These are phyloP conservation scores for Phenganax stokvisi DNA, from an alignment of 92 coral and sea anemone species.

Conservation along the genomic window DNA sequence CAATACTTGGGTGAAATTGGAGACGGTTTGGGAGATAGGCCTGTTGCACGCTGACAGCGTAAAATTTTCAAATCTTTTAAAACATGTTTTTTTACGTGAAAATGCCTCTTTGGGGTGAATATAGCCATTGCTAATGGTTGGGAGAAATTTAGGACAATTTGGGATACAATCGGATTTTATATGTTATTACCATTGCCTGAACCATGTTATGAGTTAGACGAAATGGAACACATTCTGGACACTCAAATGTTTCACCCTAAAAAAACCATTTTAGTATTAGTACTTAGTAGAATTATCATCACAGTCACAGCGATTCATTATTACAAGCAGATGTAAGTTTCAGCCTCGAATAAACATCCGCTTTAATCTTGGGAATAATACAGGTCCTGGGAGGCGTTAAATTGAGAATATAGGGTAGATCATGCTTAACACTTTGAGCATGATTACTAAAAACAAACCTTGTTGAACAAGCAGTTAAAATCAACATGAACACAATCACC, in stretches of 20 bases:
- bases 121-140: background rate
- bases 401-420: too few species aligned
- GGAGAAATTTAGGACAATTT: background rate
- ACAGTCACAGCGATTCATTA: too few species aligned
- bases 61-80: too few species aligned
- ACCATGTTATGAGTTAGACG: conserved; percentile 90
- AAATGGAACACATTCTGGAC: conserved; percentile 90
- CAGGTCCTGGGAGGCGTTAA: too few species aligned
- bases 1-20: background rate
- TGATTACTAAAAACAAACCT: conserved; percentile 48
- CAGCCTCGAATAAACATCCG: too few species aligned
- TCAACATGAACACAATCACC: conserved; percentile 98
- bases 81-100: too few species aligned
- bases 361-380: too few species aligned
- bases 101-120: too few species aligned
- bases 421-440: background rate
- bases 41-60: too few species aligned
- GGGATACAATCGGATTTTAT: background rate
- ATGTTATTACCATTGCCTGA: conserved; percentile 76
- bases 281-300: background rate
- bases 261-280: background rate
- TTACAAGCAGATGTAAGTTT: too few species aligned
- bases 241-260: conserved; percentile 95
- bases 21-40: too few species aligned
- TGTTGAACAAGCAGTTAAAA: conserved; percentile 87